phyloP scores from a whole-genome alignment of 2,888 invertebrate species.

The Adineta ricciae region DNA sequence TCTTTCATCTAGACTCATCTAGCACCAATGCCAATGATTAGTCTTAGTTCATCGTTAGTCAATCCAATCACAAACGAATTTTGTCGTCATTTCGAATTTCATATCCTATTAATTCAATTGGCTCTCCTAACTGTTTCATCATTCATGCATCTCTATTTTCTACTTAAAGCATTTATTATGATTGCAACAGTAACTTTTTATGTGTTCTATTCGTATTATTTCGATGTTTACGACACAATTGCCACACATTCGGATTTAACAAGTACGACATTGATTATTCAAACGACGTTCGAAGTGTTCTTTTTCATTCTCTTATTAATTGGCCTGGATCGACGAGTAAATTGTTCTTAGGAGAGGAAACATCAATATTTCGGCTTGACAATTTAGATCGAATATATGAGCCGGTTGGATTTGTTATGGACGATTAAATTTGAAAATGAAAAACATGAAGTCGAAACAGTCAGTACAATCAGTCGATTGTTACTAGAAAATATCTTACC shows the following conservation, averaged over 20 bases:
- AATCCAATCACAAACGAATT: not conserved
- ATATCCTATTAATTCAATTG: conserved; percentile 26
- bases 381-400: conserved; percentile 75
- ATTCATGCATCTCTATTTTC: conserved; percentile 29
- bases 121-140: conserved; percentile 24
- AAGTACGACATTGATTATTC: not conserved
- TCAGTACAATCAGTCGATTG: conserved; percentile 90
- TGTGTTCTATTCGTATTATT: conserved; percentile 20
- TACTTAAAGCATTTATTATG: conserved; percentile 28
- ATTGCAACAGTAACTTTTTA: conserved; percentile 14
- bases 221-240: conserved; percentile 20
- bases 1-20: not conserved
- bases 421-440: conserved; percentile 77
- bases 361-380: not conserved
- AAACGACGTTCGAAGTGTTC: conserved; percentile 21
- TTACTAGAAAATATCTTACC: conserved; percentile 88
- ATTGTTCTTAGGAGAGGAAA: not conserved
- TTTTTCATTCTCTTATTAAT: conserved; percentile 27
- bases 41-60: not conserved
- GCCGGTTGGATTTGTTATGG: conserved; percentile 83
- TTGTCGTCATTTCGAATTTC: conserved; percentile 25
- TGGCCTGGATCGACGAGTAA: conserved; percentile 28
- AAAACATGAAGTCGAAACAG: conserved; percentile 87
- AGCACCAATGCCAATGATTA: not conserved
- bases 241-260: not conserved